These are phyloP conservation scores for Tenualosa thibaudeaui DNA, from an alignment of 2,797 vertebrate genomes.

Conservation along the genomic window DNA sequence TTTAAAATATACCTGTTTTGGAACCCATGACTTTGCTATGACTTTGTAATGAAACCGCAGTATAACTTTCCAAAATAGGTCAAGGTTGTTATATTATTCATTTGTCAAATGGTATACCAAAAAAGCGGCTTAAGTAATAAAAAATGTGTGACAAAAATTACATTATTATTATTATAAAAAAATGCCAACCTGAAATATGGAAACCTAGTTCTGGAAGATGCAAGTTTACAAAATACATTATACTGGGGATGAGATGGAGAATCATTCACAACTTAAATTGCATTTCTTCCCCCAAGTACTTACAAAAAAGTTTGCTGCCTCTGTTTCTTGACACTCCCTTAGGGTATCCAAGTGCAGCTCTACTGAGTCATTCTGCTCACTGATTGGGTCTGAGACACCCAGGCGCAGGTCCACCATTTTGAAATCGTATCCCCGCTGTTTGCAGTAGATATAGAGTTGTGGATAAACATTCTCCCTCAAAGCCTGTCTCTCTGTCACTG, in stretches of 20 bases:
- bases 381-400: conserved; percentile 57
- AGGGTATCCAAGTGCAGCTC: conserved; percentile 61
- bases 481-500: conserved; percentile 56
- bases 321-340: conserved; percentile 59
- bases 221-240: neutral
- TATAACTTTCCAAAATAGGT: neutral
- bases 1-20: neutral
- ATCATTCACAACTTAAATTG: neutral
- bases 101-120: neutral
- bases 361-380: conserved; percentile 55
- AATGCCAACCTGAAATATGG: neutral
- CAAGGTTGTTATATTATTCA: neutral
- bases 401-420: conserved; percentile 65
- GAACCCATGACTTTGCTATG: neutral
- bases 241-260: neutral
- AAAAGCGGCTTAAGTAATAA: neutral
- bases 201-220: neutral
- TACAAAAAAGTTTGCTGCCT: conserved; percentile 61
- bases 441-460: conserved; percentile 62
- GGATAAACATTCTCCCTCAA: conserved; percentile 67
- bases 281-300: conserved; percentile 31
- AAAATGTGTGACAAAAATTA: neutral
- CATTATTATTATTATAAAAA: neutral
- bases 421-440: conserved; percentile 68
- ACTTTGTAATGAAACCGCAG: neutral